Conservation (phyloP, 2,113 vertebrate genomes). For the Eudyptes chrysolophus region DNA sequence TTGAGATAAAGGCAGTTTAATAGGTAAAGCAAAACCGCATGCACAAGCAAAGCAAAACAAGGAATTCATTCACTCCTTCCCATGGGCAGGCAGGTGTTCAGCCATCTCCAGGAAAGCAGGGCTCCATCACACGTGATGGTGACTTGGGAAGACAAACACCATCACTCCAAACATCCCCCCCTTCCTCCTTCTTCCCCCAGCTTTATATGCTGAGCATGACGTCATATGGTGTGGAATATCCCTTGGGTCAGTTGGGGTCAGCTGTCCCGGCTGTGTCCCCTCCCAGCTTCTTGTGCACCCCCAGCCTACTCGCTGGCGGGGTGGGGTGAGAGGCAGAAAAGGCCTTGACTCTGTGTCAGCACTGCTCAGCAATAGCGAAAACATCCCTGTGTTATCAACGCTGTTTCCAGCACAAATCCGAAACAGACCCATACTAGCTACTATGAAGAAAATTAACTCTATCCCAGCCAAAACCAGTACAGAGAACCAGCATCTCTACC, state of each 20-base stretch:
- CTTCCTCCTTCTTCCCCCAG: not conserved
- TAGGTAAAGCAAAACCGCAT: not conserved
- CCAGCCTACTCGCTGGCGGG: not conserved
- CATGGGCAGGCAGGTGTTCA: not conserved
- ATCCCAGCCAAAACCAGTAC: not conserved
- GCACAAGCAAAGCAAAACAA: not conserved
- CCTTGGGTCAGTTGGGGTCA: not conserved
- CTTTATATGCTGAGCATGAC: not conserved
- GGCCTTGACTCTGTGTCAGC: not conserved
- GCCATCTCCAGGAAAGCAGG: not conserved
- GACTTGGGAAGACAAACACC: accelerated
- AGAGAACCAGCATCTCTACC: not conserved
- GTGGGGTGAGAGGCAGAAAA: not conserved
- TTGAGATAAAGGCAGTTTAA: not conserved
- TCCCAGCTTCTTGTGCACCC: not conserved
- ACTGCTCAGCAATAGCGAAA: not conserved
- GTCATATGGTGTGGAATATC: not conserved
- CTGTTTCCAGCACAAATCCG: not conserved
- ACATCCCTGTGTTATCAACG: not conserved
- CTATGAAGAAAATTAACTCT: accelerated
- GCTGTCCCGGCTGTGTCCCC: not conserved
- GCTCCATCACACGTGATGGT: not conserved
- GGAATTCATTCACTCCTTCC: not conserved
- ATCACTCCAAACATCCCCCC: accelerated
- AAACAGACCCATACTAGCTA: not conserved